Evolutionary conservation across 2,113 vertebrate genomes (phyloP).

Genomic region (Onychorhynchus coronatus): DNA sequence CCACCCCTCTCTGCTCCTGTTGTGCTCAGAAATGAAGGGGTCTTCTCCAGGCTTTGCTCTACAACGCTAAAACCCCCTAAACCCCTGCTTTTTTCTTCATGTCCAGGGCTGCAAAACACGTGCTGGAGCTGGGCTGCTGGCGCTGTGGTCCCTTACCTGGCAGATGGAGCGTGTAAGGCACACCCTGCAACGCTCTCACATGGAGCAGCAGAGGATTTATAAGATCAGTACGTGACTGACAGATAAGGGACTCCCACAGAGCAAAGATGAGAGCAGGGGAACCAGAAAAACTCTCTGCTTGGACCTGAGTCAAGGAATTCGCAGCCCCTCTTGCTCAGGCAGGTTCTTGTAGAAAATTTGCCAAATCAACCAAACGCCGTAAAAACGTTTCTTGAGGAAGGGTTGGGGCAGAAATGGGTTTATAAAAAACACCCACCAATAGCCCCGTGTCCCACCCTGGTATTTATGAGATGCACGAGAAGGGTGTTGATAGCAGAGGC

Average conservation of each 20-base stretch:
- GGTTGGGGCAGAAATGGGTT: not conserved
- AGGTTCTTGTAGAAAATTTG: slow-evolving; percentile 42
- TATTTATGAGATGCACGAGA: slow-evolving; percentile 48
- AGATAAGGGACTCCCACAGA: slow-evolving; percentile 59
- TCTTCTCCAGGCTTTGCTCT: not conserved
- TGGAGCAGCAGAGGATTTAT: not conserved
- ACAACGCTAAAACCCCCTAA: accelerated
- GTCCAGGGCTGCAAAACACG: not conserved
- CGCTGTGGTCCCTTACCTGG: not conserved
- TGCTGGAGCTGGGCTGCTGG: not conserved
- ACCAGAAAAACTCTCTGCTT: not conserved
- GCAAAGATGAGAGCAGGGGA: not conserved
- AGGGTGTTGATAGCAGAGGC: slow-evolving; percentile 45
- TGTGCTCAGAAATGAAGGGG: accelerated
- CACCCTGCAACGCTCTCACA: not conserved
- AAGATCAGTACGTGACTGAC: slow-evolving; percentile 27
- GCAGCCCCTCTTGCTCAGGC: slow-evolving; percentile 48
- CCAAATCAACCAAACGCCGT: slow-evolving; percentile 9
- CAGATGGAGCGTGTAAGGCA: not conserved
- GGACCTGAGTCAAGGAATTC: slow-evolving; percentile 62
- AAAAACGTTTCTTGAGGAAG: not conserved
- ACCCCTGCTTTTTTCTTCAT: accelerated
- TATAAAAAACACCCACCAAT: not conserved
- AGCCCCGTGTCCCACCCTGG: not conserved
- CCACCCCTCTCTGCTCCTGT: accelerated